Evolutionary conservation across 2,797 vertebrate species (phyloP).

Genomic region (Tolypeutes matacus): DNA sequence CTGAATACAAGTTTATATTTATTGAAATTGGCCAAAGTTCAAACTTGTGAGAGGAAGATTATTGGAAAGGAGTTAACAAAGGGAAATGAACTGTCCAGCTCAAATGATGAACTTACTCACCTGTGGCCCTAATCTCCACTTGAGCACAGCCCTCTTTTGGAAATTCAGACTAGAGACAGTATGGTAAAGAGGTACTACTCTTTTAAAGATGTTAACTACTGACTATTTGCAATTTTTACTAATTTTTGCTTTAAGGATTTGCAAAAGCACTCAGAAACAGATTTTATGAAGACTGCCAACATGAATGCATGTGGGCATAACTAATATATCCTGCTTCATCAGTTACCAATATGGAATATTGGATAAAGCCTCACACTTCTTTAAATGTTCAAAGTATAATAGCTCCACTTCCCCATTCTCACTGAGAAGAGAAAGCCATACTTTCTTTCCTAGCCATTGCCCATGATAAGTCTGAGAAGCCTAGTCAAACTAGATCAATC

Average conservation of each 20-base stretch:
- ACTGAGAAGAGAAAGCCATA: neutral
- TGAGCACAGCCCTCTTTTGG: neutral
- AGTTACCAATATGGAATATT: slow-evolving; percentile 53
- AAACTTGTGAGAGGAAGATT: neutral
- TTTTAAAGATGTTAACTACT: neutral
- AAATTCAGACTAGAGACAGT: neutral
- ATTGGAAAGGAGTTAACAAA: neutral
- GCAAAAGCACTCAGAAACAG: slow-evolving; percentile 20
- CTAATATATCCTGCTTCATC: slow-evolving; percentile 41
- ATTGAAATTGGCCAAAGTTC: slow-evolving; percentile 25
- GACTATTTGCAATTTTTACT: slow-evolving; percentile 14
- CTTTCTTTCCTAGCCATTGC: slow-evolving; percentile 12
- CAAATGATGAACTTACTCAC: neutral
- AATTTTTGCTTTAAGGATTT: slow-evolving; percentile 50
- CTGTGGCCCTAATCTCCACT: neutral
- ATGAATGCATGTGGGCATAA: slow-evolving; percentile 5
- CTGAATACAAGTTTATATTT: neutral
- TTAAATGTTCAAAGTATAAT: slow-evolving; percentile 54
- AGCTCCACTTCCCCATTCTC: neutral
- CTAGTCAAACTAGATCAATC: neutral
- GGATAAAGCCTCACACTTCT: neutral
- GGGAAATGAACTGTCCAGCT: neutral
- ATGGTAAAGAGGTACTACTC: neutral
- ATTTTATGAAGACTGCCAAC: slow-evolving; percentile 44
- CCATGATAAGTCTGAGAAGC: neutral